Evolutionary conservation across 2,113 vertebrate species (phyloP), one percentile per base, ranked within the genome.

Genomic region (Pachycephala philippinensis): DNA sequence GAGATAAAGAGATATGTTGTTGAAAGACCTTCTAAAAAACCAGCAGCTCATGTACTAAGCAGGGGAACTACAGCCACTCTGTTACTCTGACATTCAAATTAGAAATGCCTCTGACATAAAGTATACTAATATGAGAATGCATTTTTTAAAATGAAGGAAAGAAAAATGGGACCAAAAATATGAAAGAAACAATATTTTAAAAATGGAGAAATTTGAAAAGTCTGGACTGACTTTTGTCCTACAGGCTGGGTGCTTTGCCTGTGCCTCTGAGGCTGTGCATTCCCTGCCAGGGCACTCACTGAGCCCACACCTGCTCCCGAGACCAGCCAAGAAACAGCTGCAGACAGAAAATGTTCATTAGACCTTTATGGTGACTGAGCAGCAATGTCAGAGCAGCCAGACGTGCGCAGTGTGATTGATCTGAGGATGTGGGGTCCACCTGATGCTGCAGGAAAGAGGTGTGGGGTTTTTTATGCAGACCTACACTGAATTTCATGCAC

Each of bases 371-470:
- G 87, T 79, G 84, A 64, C 44, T 15, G 33, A 84, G 40, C 24
- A 71, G 74, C 57, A 47, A n/a, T 8, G 57, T 39, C 65, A 93
- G 40, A 84, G 61, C 35, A 60, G 82, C n/a, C 57, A 59, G 78
- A 94, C 0, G 0, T 26, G 49, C 5, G 24, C 37, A 53, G 16
- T 5, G n/a, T 0, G 28, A 69, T 15, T 35, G 82, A 93, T 57
- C 53, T 49, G 75, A 85, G 66, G 70, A 21, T 20, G 8, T 1
- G 8, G 24, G 45, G 39, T 8, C 24, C 42, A 33, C 37, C 33
- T 21, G 54, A 33, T 0, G 2, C 47, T 23, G 40, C 24, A 49
- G 69, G n/a, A 54, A 82, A 75, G 30, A 4, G 7, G 7, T 30
- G 54, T 68, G 23, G n/a, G 35, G 17, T 13, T 3, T 3, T 2